Base-by-base conservation (phyloP, 2,888 invertebrate genomes). In the Polyommatus iphigenia region DNA sequence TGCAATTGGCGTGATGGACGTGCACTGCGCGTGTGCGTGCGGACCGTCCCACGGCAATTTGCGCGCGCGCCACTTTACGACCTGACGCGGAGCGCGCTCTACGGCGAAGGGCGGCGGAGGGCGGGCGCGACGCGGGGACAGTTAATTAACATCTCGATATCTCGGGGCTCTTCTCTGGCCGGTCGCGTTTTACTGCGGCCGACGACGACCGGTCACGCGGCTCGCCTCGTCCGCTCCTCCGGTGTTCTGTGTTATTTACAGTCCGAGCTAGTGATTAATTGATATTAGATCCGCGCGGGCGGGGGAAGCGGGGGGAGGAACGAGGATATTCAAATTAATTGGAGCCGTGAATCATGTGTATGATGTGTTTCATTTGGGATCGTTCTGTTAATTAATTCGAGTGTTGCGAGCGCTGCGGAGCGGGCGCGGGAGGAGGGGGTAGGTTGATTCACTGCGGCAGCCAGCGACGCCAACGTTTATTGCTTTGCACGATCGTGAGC, bases 291-390 rank as follows among this genome's bases (percentile, higher is more conserved):
- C 67, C 6, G 67, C 24, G 5, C 67, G 29, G 67, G 67, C 29
- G 15, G 62, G 24, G 67, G 18, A 67, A 6, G 62, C 46, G 46
- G 46, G 3, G n/a, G 59, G 54, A 59, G 59, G 20, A 32, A 67
- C 29, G 67, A 67, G 29, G 29, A 67, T 67, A 67, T 67, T 67
- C 18, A 67, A 67, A 67, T 67, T 67, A 67, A 67, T 67, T 67
- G 67, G 67, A 67, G 67, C 67, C 67, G 29, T 67, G 32, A 29
- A 67, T 67, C 62, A 62, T 62, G 20, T 59, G 29, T 67, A 67
- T 67, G 29, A 67, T 67, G 67, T 67, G 67, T 67, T 67, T 67
- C 67, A 67, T 67, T 29, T 67, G 29, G 67, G 67, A 29, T 29
- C 67, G 67, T 67, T 67, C 29, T 32, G 67, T 67, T 67, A 67